A percentile compares a stretch with the other conserved stretches of the same genome.
phyloP scores from a whole-genome alignment of 2,797 vertebrate species.

The Aphelocoma californica region DNA sequence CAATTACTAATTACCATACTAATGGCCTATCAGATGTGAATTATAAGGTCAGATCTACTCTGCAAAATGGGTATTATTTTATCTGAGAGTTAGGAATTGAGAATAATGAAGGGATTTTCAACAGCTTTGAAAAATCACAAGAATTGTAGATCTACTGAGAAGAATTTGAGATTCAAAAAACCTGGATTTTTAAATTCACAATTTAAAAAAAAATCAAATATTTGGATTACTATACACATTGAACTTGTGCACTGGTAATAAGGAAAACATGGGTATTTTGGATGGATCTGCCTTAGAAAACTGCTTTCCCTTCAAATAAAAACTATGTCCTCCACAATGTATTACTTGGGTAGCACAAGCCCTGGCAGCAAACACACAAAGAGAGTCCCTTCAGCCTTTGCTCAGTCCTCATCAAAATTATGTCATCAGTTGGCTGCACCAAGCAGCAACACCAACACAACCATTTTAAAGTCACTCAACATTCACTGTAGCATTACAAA shows the following conservation, averaged over 20 bases:
- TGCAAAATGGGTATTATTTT: neutral
- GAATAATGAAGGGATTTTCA: neutral
- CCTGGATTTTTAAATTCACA: neutral
- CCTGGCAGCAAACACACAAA: neutral
- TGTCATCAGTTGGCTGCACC: neutral
- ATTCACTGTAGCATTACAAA: neutral
- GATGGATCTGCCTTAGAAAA: neutral
- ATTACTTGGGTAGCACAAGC: neutral
- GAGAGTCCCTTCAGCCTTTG: neutral
- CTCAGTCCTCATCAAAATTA: neutral
- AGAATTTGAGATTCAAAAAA: neutral
- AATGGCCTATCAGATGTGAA: constrained; percentile 1
- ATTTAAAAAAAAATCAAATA: neutral
- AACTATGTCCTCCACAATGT: neutral
- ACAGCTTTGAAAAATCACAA: neutral
- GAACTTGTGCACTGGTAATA: neutral
- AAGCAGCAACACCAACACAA: neutral
- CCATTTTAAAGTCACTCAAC: neutral
- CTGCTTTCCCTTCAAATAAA: neutral
- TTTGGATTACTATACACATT: neutral
- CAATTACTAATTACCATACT: constrained; percentile 13
- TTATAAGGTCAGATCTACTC: neutral
- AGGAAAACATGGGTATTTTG: neutral
- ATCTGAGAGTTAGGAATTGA: neutral
- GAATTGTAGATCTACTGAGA: neutral